phyloP scores from a whole-genome alignment of 2,797 vertebrate genomes.

The Karalla daura region DNA sequence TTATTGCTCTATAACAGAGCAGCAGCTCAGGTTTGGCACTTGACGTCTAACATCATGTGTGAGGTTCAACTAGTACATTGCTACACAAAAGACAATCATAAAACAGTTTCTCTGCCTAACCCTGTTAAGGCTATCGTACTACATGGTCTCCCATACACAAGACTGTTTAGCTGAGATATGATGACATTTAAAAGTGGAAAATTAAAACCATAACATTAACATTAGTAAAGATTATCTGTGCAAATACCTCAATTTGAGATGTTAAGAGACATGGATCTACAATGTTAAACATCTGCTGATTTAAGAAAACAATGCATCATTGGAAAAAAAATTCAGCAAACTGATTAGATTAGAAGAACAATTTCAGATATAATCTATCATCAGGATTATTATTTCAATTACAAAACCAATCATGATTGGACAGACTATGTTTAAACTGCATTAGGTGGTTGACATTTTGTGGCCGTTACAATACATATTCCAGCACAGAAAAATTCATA shows the following conservation, averaged over 20 bases:
- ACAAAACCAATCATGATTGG: slow-evolving; percentile 13
- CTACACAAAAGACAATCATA: slow-evolving; percentile 65
- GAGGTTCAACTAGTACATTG: slow-evolving; percentile 39
- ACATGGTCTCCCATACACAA: slow-evolving; percentile 29
- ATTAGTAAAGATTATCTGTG: slow-evolving; percentile 74
- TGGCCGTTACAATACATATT: slow-evolving; percentile 20
- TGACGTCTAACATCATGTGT: slow-evolving; percentile 51
- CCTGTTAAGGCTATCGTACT: slow-evolving; percentile 66
- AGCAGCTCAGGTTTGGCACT: slow-evolving; percentile 71
- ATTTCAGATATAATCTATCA: slow-evolving; percentile 31
- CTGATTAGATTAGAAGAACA: slow-evolving; percentile 41
- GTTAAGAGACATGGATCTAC: slow-evolving; percentile 66
- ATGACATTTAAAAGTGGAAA: slow-evolving; percentile 52
- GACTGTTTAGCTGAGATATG: slow-evolving; percentile 52
- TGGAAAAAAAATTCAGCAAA: slow-evolving; percentile 45
- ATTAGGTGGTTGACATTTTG: slow-evolving; percentile 31
- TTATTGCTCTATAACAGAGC: slow-evolving; percentile 48
- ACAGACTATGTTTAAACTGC: slow-evolving; percentile 20
- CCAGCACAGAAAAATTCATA: slow-evolving; percentile 8
- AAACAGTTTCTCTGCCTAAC: slow-evolving; percentile 34
- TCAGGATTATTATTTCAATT: slow-evolving; percentile 18
- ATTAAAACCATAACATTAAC: slow-evolving; percentile 48
- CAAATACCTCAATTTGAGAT: slow-evolving; percentile 79
- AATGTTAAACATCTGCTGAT: slow-evolving; percentile 48
- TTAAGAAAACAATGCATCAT: slow-evolving; percentile 52